A percentile compares a stretch with the other conserved stretches of the same genome.
Evolutionary conservation across 1,140 invertebrate species (phyloP).

Genomic region (Drosophila mayri): DNA sequence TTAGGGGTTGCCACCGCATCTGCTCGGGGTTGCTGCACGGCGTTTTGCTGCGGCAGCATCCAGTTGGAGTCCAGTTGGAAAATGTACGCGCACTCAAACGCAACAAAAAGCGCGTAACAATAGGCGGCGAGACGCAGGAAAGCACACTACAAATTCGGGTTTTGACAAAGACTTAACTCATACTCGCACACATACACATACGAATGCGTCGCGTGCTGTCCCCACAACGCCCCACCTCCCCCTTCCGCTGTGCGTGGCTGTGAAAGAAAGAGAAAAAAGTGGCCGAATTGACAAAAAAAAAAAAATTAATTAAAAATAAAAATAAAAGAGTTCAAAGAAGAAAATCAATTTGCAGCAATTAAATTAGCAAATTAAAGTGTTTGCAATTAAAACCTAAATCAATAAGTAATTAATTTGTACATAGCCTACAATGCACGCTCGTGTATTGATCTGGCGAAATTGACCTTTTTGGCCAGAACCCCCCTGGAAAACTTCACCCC

Average conservation of each 20-base stretch:
- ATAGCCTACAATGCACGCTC: conserved; percentile 9
- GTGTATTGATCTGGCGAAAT: conserved; percentile 39
- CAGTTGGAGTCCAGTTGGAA: conserved; percentile 82
- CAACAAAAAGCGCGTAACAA: conserved; percentile 70
- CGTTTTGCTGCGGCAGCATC: conserved; percentile 58
- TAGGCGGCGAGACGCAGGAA: conserved; percentile 51
- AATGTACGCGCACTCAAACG: conserved; percentile 78
- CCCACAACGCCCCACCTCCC: conserved; percentile 32
- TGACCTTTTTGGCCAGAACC: conserved; percentile 38
- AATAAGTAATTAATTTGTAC: conserved; percentile 27
- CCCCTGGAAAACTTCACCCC: not conserved
- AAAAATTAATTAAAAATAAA: conserved; percentile 4
- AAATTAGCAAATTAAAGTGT: conserved; percentile 25
- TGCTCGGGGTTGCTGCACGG: conserved; percentile 24
- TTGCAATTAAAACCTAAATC: not conserved
- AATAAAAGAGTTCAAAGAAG: conserved; percentile 17
- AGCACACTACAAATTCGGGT: conserved; percentile 35
- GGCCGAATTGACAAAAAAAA: conserved; percentile 48
- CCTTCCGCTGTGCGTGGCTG: conserved; percentile 57
- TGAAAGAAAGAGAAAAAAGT: conserved; percentile 36
- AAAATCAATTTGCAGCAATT: conserved; percentile 15
- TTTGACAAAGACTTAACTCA: conserved; percentile 24
- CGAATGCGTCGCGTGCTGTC: conserved; percentile 67
- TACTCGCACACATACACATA: conserved; percentile 24
- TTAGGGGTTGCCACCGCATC: conserved; percentile 30